Base-by-base conservation (phyloP, 2,888 invertebrate species). In the Xestia rhomboidea region DNA sequence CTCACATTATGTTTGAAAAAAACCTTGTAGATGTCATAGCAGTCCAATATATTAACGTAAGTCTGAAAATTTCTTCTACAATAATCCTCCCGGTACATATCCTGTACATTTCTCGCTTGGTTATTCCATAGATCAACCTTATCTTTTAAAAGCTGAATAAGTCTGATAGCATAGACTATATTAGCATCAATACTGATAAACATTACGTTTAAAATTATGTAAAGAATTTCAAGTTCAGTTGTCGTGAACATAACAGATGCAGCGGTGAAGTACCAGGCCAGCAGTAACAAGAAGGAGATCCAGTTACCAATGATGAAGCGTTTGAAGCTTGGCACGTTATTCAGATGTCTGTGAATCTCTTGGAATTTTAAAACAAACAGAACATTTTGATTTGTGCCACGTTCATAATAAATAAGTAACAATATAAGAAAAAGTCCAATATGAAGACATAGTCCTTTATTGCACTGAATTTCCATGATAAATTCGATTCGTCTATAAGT, bases 341-440 rank as follows among this genome's bases (percentile, higher is more conserved):
- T 63, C 4, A 80, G n/a, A 49, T 6, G 57, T 51, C 73, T 80
- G 18, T 80, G 79, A 34, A 79, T 24, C 15, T 57, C 27, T 27
- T 57, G 27, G 15, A 57, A 57, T 57, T 57, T 57, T 27, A 57
- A 57, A 57, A 72, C 13, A 1, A 79, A 68, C 6, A 13, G 46
- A 8, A 73, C 6, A 10, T 71, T 46, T 2, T 21, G 15, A 7
- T 67, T 71, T 6, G 18, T 63, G 13, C 67, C 18, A 7, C 44
- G 30, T 60, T 69, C 2, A 69, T 70, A 24, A 74, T 6, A 1
- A 74, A 49, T 11, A 60, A 18, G 30, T 2, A 60, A 30, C 3
- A 60, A 30, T 18, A 18, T 2, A 27, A 30, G 18, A 60, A 30
- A 30, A 15, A 8, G 7, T 60, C 8, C 0, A 60, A 18, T 30